Evolutionary conservation across 2,113 vertebrate species (phyloP), one percentile per base, ranked within the genome.

Genomic region (Tiliqua scincoides): DNA sequence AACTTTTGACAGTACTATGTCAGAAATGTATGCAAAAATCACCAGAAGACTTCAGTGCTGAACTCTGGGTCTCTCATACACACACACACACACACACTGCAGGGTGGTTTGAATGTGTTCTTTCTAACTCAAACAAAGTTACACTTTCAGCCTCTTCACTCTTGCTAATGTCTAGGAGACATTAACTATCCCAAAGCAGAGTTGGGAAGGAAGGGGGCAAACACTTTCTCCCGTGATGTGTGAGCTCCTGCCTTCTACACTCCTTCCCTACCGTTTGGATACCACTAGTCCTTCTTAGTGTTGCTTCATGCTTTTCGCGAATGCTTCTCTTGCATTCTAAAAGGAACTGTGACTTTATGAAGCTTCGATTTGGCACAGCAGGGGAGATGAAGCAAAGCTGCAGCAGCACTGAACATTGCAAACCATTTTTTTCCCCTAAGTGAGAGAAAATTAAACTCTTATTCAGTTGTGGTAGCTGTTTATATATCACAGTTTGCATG

Each of bases 361-460:
- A 86, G 91, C 87, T 93, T 93, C 91, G 89, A 92, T 94, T 92
- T 61, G 79, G 85, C 91, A 85, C 88, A 88, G 92, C 91, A 83
- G 91, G 91, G 88, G 78, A 92, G 85, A 81, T 87, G 54, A 90
- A 79, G 61, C 87, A 81, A 79, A 84, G 85, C 76, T 85, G 84
- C 75, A 81, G 21, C 85, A 90, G 63, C 79, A 88, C 61, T 67
- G 71, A 84, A 83, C 0, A 0, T 83, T 91, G 15, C 1, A 72
- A 85, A 73, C 72, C 40, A 37, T 65, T 78, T 89, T 88, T 88
- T 88, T 88, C 86, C 43, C 8, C 4, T 48, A 59, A 1, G 40
- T 1, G 85, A 90, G 86, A 82, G 4, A 82, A 84, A 74, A 68
- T 85, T 82, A 11, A 81, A 62, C 11, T 59, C 72, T 20, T 27